Conservation (phyloP, 2,797 vertebrate genomes). For the Poeciliopsis infans region DNA sequence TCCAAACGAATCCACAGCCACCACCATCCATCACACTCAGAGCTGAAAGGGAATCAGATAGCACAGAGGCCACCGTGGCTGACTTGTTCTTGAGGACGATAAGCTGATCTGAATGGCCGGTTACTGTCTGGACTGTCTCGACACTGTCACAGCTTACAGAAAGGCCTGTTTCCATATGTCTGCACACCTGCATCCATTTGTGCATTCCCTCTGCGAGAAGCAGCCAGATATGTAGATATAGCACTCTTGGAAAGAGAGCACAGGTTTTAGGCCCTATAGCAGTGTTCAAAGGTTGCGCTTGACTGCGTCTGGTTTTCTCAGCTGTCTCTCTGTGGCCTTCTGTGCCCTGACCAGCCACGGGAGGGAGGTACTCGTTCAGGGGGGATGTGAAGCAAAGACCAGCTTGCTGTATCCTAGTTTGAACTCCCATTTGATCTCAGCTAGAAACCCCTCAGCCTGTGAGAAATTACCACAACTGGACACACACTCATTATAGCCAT, state of each 20-base stretch:
- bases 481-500: conserved; percentile 59
- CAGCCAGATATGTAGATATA: conserved; percentile 46
- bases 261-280: conserved; percentile 45
- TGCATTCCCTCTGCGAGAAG: conserved; percentile 46
- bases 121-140: conserved; percentile 17
- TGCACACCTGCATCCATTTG: conserved; percentile 16
- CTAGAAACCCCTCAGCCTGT: conserved; percentile 72
- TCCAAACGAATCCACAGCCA: conserved; percentile 31
- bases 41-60: conserved; percentile 31
- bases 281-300: conserved; percentile 75
- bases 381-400: conserved; percentile 41
- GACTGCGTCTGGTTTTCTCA: conserved; percentile 86
- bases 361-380: conserved; percentile 52
- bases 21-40: conserved; percentile 29
- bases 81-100: conserved; percentile 49
- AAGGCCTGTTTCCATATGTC: conserved; percentile 15
- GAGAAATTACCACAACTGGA: conserved; percentile 81
- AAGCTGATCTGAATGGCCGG: conserved; percentile 56
- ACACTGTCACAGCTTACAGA: not conserved
- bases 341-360: conserved; percentile 70
- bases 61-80: conserved; percentile 8
- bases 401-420: conserved; percentile 60
- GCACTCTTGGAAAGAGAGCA: conserved; percentile 55
- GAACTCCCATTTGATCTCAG: conserved; percentile 76
- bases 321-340: conserved; percentile 83